Evolutionary conservation across 2,113 vertebrate species (phyloP).

Genomic region (Osmerus mordax): DNA sequence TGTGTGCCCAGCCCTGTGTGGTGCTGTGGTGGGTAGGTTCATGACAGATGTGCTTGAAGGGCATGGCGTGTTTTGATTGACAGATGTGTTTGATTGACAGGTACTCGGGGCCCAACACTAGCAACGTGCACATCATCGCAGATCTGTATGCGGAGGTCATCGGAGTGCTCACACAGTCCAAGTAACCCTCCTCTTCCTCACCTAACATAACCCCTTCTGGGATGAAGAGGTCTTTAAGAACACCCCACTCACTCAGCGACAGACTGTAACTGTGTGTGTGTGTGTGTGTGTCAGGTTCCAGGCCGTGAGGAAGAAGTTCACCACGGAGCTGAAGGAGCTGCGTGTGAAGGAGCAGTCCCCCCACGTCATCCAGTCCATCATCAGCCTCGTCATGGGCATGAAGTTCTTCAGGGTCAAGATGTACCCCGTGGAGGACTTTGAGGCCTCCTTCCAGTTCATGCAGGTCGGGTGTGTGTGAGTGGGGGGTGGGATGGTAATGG

Average conservation of each 20-base stretch:
- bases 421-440: slow-evolving; percentile 98
- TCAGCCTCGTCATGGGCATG: slow-evolving; percentile 99
- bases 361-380: slow-evolving; percentile 92
- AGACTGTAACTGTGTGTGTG: slow-evolving; percentile 9
- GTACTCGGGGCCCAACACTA: slow-evolving; percentile 98
- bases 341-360: slow-evolving; percentile 93
- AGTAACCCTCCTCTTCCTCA: slow-evolving; percentile 69
- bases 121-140: slow-evolving; percentile 97
- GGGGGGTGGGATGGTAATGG: background rate
- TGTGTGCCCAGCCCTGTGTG: too few relatives aligned
- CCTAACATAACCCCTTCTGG: background rate
- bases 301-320: slow-evolving; percentile 97
- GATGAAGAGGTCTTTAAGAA: background rate
- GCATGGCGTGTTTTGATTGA: background rate
- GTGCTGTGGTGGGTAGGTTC: background rate
- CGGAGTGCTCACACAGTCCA: slow-evolving; percentile 95
- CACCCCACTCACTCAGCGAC: background rate
- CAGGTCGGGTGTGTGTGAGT: slow-evolving; percentile 71
- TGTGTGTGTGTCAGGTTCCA: slow-evolving; percentile 80
- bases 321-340: slow-evolving; percentile 94
- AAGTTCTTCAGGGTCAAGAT: slow-evolving; percentile 99
- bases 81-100: slow-evolving; percentile 57
- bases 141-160: slow-evolving; percentile 98
- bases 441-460: slow-evolving; percentile 99
- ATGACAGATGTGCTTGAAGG: slow-evolving; percentile 52